These are phyloP conservation scores for Copsychus sechellarum DNA, from an alignment of 2,113 vertebrate species.

Conservation along the genomic window DNA sequence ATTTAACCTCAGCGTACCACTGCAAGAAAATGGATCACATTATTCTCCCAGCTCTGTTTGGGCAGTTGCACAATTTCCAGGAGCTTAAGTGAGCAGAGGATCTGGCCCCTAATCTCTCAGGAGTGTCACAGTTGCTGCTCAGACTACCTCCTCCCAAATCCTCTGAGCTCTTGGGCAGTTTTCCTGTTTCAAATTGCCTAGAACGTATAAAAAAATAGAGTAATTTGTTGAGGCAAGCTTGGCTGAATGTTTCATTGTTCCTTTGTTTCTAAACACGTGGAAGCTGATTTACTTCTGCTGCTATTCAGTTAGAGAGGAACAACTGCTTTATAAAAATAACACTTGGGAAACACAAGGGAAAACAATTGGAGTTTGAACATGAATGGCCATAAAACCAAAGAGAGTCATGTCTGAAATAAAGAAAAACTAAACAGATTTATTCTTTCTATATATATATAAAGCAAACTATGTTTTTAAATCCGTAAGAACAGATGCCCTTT, in stretches of 20 bases:
- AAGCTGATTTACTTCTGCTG: slow-evolving; percentile 11
- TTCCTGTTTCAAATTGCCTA: background rate
- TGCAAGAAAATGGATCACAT: background rate
- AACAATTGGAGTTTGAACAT: background rate
- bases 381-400: background rate
- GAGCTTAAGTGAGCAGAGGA: background rate
- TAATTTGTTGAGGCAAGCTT: slow-evolving; percentile 1
- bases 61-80: background rate
- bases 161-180: background rate
- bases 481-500: background rate
- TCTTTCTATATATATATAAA: background rate
- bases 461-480: background rate
- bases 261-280: background rate
- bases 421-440: background rate
- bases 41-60: background rate
- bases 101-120: background rate
- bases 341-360: background rate
- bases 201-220: background rate
- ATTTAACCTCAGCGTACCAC: background rate
- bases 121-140: background rate
- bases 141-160: background rate
- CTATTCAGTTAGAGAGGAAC: background rate
- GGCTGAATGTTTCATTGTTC: slow-evolving; percentile 41
- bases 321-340: background rate
- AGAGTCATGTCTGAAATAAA: background rate